A percentile compares a stretch with the other conserved stretches of the same genome.
phyloP scores from a whole-genome alignment of 2,888 invertebrate genomes.

The Chloroclystis v-ata region DNA sequence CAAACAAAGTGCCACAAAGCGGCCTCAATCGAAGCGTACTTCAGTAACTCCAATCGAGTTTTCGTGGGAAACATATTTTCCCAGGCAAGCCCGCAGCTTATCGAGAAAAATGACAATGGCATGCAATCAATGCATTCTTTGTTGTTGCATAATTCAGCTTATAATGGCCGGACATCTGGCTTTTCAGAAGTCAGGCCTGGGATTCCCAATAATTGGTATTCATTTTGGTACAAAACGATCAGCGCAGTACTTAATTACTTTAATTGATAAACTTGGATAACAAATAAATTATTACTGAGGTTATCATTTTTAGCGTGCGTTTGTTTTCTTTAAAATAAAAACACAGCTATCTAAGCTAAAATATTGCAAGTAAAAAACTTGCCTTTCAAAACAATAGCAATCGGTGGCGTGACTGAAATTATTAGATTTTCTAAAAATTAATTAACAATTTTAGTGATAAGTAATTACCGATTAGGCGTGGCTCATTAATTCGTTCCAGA shows the following conservation, averaged over 20 bases:
- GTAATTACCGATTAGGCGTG: constrained; percentile 8
- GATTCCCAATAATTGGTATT: background rate
- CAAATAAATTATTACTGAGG: too few relatives aligned
- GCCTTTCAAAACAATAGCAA: too few relatives aligned
- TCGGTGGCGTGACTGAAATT: background rate
- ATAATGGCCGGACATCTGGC: background rate
- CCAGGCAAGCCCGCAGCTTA: constrained; percentile 20
- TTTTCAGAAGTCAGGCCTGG: background rate
- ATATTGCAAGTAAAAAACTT: too few relatives aligned
- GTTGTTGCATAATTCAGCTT: constrained; percentile 8
- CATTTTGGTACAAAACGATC: too few relatives aligned
- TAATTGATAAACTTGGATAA: too few relatives aligned
- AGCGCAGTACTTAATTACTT: too few relatives aligned
- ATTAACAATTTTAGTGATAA: constrained; percentile 4
- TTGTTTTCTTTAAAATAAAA: too few relatives aligned
- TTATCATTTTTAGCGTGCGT: too few relatives aligned
- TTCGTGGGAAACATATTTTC: constrained; percentile 22
- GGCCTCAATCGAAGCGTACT: constrained; percentile 3
- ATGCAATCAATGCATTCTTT: constrained; percentile 14
- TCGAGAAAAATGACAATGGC: constrained; percentile 18
- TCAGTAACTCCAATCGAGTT: constrained; percentile 4
- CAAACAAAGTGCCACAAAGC: constrained; percentile 2
- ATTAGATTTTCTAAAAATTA: constrained; percentile 2
- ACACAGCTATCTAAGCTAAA: too few relatives aligned
- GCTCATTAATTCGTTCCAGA: constrained; percentile 14